These are phyloP conservation scores for Daphoenositta chrysoptera DNA, from an alignment of 2,113 vertebrate species.

Conservation along the genomic window DNA sequence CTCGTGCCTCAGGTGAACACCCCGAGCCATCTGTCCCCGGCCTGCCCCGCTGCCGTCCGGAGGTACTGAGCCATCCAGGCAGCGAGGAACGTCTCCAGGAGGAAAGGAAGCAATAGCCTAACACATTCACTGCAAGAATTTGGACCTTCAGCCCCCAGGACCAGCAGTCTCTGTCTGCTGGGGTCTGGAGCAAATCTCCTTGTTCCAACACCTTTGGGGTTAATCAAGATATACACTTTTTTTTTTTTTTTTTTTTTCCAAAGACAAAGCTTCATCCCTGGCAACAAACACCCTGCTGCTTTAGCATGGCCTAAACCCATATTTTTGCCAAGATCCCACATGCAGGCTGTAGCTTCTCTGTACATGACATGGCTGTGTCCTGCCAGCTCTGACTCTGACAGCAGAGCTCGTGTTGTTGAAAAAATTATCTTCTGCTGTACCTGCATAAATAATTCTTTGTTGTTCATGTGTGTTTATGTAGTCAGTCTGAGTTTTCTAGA, in stretches of 20 bases:
- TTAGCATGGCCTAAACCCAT: background rate
- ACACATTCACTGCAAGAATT: background rate
- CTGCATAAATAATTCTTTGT: background rate
- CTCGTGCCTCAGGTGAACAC: accelerated
- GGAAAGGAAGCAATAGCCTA: background rate
- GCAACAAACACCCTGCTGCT: background rate
- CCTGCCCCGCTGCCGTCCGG: background rate
- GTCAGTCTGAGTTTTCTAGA: background rate
- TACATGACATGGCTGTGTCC: accelerated
- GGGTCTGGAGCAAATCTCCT: background rate
- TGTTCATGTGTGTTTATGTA: background rate
- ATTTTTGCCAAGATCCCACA: background rate
- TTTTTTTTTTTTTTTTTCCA: accelerated
- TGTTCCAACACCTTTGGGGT: background rate
- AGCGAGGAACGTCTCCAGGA: background rate
- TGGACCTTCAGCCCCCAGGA: background rate
- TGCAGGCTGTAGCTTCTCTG: background rate
- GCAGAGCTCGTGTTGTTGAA: accelerated
- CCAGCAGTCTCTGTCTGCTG: background rate
- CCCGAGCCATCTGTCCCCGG: background rate
- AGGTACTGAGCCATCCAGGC: accelerated
- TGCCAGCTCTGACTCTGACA: background rate
- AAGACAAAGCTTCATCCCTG: background rate
- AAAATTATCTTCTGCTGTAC: background rate
- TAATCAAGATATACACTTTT: background rate